Conservation (phyloP, 1,140 invertebrate genomes). For the Babylonia areolata region DNA sequence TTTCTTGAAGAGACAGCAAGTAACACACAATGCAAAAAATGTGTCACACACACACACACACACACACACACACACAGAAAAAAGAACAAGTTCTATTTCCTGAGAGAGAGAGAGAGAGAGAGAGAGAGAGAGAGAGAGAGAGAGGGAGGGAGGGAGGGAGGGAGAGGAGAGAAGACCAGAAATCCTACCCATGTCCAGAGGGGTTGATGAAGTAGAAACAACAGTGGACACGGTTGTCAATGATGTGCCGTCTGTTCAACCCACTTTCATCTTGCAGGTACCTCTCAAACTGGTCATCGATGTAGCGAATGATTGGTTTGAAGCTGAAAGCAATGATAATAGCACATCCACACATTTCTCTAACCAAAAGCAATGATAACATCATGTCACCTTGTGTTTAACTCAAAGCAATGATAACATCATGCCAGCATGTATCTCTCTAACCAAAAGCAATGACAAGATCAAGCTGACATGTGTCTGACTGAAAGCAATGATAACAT, state of each 20-base stretch:
- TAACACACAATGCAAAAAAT: too few relatives aligned
- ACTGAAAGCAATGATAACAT: too few relatives aligned
- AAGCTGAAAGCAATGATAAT: slow-evolving; percentile 61
- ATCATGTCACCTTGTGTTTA: too few relatives aligned
- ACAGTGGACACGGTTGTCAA: slow-evolving; percentile 76
- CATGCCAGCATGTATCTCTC: too few relatives aligned
- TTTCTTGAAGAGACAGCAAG: too few relatives aligned
- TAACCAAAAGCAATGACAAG: too few relatives aligned
- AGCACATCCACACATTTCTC: neutral
- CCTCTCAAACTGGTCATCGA: slow-evolving; percentile 75
- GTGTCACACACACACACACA: too few relatives aligned
- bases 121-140: neutral
- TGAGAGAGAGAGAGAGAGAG: too few relatives aligned
- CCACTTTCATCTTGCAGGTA: slow-evolving; percentile 76
- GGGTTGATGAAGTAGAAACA: slow-evolving; percentile 78
- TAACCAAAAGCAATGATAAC: too few relatives aligned
- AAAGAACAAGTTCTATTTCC: neutral
- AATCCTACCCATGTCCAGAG: slow-evolving; percentile 78
- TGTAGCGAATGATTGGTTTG: slow-evolving; percentile 73
- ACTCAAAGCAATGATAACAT: too few relatives aligned
- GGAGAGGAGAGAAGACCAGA: neutral
- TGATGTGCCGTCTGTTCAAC: slow-evolving; percentile 75
- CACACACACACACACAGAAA: neutral
- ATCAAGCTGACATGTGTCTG: too few relatives aligned
- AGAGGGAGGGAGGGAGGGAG: neutral